Base-by-base conservation (phyloP, 1,140 invertebrate genomes). In the Gonatopus flavifemur region DNA sequence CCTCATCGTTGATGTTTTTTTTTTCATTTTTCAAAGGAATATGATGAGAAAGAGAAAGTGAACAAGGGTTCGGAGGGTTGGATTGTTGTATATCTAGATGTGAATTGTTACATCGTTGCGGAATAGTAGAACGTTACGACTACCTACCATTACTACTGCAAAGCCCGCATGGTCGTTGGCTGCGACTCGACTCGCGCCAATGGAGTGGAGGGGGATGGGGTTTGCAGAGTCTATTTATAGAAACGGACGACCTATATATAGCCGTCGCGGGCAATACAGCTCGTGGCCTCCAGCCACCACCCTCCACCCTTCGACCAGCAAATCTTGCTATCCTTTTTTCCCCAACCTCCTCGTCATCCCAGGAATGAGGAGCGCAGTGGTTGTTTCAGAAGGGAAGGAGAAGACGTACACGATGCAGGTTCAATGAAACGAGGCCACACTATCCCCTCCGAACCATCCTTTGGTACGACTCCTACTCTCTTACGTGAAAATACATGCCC, bases 341-440 rank as follows among this genome's bases (percentile, higher is more conserved):
- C 13, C 40, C 40, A 24, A 43, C 49, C 49, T 36, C 21, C 18
- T 30, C 49, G 31, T 15, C 31, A 32, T n/a, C 31, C 16, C 37
- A 6, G 22, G 22, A 36, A 15, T 41, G 19, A 25, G 39, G 19
- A 9, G 39, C 4, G 39, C 2, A 10, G 12, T 12, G 39, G 12
- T n/a, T n/a, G n/a, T n/a, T n/a, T n/a, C n/a, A 8, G 15, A 20
- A 35, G n/a, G 13, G 33, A 13, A 18, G 9, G 16, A 2, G 8
- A 49, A 45, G 55, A 49, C 49, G 51, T 51, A 54, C 54, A 50
- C 55, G 62, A 44, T 66, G 65, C 60, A 67, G 63, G 71, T 71
- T 72, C 71, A 74, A 74, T 74, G 71, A 74, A 74, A 74, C 64
- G 67, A 74, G 71, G 69, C 65, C n/a, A n/a, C 70, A 66, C 25